phyloP scores from a whole-genome alignment of 2,888 invertebrate genomes.

The Andrena chrysosceles region DNA sequence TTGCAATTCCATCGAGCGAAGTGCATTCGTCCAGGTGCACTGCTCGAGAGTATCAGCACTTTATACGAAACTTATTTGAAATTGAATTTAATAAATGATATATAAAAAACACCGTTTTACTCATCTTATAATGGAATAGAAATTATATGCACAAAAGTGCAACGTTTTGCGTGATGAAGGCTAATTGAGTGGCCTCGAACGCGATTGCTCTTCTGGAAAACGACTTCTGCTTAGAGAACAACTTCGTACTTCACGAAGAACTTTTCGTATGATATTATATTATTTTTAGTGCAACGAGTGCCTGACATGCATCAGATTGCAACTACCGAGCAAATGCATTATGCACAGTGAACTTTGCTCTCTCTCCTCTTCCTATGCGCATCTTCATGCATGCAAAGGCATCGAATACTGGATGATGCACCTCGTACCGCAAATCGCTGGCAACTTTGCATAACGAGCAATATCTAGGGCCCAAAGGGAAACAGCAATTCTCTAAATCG shows the following conservation, averaged over 20 bases:
- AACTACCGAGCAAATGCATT: neutral
- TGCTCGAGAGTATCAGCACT: neutral
- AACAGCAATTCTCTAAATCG: neutral
- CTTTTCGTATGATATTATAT: slow-evolving; percentile 38
- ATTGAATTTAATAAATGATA: too few relatives aligned
- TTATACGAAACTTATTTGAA: too few relatives aligned
- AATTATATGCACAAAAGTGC: too few relatives aligned
- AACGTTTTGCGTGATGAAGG: too few relatives aligned
- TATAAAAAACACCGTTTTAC: too few relatives aligned
- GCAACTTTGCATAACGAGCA: neutral
- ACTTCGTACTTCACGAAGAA: slow-evolving; percentile 30
- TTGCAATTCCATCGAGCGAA: neutral
- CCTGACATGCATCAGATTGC: slow-evolving; percentile 16
- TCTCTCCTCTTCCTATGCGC: neutral
- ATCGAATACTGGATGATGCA: neutral
- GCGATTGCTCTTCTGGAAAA: slow-evolving; percentile 16
- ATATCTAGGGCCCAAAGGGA: neutral
- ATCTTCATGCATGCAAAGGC: neutral
- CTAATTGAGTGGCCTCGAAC: neutral
- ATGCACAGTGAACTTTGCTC: slow-evolving; percentile 9
- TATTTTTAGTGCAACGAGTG: slow-evolving; percentile 25
- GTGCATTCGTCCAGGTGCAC: neutral
- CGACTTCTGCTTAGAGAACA: slow-evolving; percentile 20
- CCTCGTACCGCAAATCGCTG: neutral
- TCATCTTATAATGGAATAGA: too few relatives aligned